Evolutionary conservation across 2,113 vertebrate species (phyloP), one percentile per base, ranked within the genome.

Genomic region (Passer montanus): DNA sequence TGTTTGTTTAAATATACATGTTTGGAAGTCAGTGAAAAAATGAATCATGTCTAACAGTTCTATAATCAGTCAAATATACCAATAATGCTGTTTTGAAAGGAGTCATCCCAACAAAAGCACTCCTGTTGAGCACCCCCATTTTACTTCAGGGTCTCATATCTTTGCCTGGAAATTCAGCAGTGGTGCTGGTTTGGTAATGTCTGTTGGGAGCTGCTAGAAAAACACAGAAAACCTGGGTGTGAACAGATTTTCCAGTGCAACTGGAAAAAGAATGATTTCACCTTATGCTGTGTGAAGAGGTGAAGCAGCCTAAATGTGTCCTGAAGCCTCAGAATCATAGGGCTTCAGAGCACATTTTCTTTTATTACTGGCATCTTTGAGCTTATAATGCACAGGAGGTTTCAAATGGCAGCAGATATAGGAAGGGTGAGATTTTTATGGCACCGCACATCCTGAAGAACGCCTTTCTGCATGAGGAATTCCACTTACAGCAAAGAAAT

Each of bases 191-290:
- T 85, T 84, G 47, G 81, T 96, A 90, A 96, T 75, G 62, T 77
- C 90, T 73, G 6, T 44, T 81, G 90, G 88, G 88, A 96, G 73
- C 66, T 2, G 6, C 90, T 90, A 84, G 79, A 46, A 94, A 96
- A 97, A 93, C 82, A 95, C 41, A 52, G 72, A 93, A 93, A 95
- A 78, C n/a, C 49, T 90, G 79, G 82, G 76, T 62, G 82, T 31
- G 73, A 93, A 68, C 30, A 72, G 83, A 88, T 90, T 95, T 96
- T 97, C 85, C 93, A 84, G 37, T 22, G 68, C 37, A 78, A 94
- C 33, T 93, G 92, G 94, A 96, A 95, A 97, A 95, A 88, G 64
- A 90, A 93, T 93, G 56, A 90, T 93, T 96, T 97, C 83, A 96
- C 80, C 49, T 90, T 43, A 11, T 43, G 28, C 73, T 88, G 41